phyloP scores from a whole-genome alignment of 2,888 invertebrate species.

The Ochropleura plecta region DNA sequence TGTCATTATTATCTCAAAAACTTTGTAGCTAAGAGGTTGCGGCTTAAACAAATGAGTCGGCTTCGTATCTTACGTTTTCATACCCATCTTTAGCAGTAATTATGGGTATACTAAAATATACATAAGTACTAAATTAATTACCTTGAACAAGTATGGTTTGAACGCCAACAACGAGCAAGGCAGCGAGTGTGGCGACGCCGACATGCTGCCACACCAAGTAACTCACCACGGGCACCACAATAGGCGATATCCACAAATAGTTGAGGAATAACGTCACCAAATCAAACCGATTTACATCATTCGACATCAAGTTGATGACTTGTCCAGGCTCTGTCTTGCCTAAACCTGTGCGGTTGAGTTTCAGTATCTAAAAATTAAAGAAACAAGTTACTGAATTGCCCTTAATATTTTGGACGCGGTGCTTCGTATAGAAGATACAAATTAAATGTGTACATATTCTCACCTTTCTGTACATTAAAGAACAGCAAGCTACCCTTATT shows the following conservation, averaged over 20 bases:
- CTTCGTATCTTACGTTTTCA: neutral
- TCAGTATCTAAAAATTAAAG: conserved; percentile 79
- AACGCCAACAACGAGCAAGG: conserved; percentile 85
- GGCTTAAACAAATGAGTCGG: neutral
- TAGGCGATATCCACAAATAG: conserved; percentile 95
- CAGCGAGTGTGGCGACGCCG: conserved; percentile 82
- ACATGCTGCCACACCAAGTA: conserved; percentile 86
- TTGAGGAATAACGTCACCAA: conserved; percentile 93
- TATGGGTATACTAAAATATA: neutral
- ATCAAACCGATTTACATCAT: conserved; percentile 96
- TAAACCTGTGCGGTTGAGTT: conserved; percentile 90
- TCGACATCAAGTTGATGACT: conserved; percentile 95
- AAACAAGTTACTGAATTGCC: neutral
- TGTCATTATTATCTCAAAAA: neutral
- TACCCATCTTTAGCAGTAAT: neutral
- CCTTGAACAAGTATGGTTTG: conserved; percentile 91
- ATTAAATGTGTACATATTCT: neutral
- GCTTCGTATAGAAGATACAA: neutral
- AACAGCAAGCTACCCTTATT: conserved; percentile 94
- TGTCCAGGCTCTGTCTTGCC: conserved; percentile 93
- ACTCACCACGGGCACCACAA: conserved; percentile 91
- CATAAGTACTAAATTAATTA: conserved; percentile 52
- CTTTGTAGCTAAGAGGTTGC: neutral
- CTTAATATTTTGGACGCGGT: neutral
- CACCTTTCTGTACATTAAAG: conserved; percentile 95